Conservation (phyloP, 2,888 invertebrate genomes). For the Drosophila anomalata region DNA sequence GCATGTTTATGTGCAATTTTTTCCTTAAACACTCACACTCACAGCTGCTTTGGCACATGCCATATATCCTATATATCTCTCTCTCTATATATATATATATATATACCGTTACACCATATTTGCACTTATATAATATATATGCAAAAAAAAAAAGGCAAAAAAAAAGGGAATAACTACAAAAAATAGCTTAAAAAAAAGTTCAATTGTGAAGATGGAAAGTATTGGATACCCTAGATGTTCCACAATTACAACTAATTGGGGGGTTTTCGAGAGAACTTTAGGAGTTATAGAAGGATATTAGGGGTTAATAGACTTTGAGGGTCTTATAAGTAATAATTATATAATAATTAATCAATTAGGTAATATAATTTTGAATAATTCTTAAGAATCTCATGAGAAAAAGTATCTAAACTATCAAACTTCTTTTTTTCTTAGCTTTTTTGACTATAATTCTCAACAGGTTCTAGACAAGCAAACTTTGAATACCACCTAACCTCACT, state of each 20-base stretch:
- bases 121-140: slow-evolving; percentile 20
- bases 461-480: too few species aligned
- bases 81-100: neutral
- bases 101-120: slow-evolving; percentile 17
- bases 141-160: neutral
- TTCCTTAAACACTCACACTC: slow-evolving; percentile 15
- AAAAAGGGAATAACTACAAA: neutral
- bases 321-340: too few species aligned
- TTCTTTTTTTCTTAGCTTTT: too few species aligned
- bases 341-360: too few species aligned
- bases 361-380: too few species aligned
- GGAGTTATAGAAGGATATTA: too few species aligned
- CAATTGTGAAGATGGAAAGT: neutral
- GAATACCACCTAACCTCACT: too few species aligned
- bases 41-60: slow-evolving; percentile 1
- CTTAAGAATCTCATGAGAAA: too few species aligned
- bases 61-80: slow-evolving; percentile 11
- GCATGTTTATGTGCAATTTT: slow-evolving; percentile 31
- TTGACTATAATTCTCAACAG: too few species aligned
- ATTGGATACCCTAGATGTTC: slow-evolving; percentile 19
- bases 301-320: too few species aligned
- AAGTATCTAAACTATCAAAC: too few species aligned
- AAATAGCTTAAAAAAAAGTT: neutral
- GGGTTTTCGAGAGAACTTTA: too few species aligned
- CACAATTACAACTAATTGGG: neutral